Evolutionary conservation across 2,113 vertebrate species (phyloP), one percentile per base, ranked within the genome.

Genomic region (Syrrhaptes paradoxus): DNA sequence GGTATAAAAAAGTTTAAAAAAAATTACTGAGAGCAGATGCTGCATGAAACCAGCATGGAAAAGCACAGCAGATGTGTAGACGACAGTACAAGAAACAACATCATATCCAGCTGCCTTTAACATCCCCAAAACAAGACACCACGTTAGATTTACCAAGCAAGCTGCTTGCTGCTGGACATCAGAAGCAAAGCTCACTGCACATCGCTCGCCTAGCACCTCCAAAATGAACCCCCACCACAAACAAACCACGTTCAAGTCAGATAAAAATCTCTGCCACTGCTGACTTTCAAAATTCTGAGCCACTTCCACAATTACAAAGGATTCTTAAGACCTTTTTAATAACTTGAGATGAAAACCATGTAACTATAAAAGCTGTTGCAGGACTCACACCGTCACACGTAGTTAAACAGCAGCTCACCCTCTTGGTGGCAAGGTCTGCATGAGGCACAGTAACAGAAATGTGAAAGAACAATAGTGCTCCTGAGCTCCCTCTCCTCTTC

Each of bases 191-290:
- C 26, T n/a, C 11, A 61, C 7, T 74, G 41, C 20, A 28, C 32
- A 11, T 36, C 58, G 43, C 63, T 73, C n/a, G 55, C 8, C 8
- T 43, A 43, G 28, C 14, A 22, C 25, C 45, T 59, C 21, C 3
- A 19, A 41, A 74, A 70, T n/a, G 28, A 38, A 58, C 13, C 2
- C 10, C 11, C 25, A 32, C 19, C 11, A 59, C 26, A 73, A 58
- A 61, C 1, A 8, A 74, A 65, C 36, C 1, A 0, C 6, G 28
- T 8, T 36, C 2, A 55, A 46, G 13, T 26, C 46, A 52, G 28
- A 78, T 10, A 34, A 65, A 87, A 71, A 68, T 0, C 0, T 52
- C 58, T 59, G 34, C 22, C 24, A 52, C 10, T 43, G 31, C 46
- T 73, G 6, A 61, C 73, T 52, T 90, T 76, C 55, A 45, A 80